Percentiles rank a stretch among this genome's conserved stretches.
These are phyloP conservation scores for Sula dactylatra DNA, from an alignment of 2,113 vertebrate genomes.

Conservation along the genomic window DNA sequence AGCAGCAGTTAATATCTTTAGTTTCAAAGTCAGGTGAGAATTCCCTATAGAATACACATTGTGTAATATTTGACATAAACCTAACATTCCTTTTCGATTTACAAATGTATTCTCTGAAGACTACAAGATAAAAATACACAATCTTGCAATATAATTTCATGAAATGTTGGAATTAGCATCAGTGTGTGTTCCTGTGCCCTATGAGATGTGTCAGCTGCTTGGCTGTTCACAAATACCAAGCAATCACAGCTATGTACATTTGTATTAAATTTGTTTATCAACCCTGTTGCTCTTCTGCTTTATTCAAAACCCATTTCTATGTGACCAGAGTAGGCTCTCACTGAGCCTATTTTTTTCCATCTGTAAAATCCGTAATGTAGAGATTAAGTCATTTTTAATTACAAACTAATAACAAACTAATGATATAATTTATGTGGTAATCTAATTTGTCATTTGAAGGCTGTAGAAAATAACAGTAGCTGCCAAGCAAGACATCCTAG, in stretches of 20 bases:
- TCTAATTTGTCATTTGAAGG: not conserved
- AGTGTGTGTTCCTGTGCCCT: not conserved
- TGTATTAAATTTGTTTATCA: constrained; percentile 3
- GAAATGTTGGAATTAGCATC: not conserved
- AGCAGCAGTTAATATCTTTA: not conserved
- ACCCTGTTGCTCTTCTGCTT: not conserved
- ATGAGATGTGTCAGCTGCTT: not conserved
- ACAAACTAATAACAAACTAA: constrained; percentile 29
- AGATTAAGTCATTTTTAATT: constrained; percentile 36
- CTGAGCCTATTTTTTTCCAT: not conserved
- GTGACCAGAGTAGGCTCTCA: not conserved
- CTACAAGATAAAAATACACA: not conserved
- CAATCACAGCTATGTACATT: not conserved
- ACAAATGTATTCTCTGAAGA: not conserved
- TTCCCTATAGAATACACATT: not conserved
- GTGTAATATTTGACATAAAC: not conserved
- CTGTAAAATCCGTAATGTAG: not conserved
- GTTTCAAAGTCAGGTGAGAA: not conserved
- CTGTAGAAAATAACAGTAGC: not conserved
- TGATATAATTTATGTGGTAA: not conserved
- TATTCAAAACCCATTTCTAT: not conserved
- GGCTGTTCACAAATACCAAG: not conserved
- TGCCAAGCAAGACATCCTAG: not conserved
- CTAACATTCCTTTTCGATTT: not conserved
- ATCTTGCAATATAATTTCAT: not conserved